These are phyloP conservation scores for Echiichthys vipera DNA, from an alignment of 2,797 vertebrate species.

Conservation along the genomic window DNA sequence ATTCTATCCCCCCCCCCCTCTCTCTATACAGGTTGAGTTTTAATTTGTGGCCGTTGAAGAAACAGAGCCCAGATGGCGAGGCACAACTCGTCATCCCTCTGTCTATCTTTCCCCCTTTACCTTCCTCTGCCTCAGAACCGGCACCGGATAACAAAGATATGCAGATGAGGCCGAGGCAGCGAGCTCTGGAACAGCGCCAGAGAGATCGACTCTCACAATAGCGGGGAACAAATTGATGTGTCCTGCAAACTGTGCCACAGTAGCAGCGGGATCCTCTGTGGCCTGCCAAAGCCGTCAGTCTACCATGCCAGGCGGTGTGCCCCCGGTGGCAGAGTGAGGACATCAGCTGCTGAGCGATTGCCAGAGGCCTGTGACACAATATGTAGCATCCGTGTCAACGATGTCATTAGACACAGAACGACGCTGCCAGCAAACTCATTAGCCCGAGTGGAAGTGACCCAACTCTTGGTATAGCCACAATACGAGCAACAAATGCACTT, in stretches of 20 bases:
- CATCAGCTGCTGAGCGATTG: slow-evolving; percentile 87
- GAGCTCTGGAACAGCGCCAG: slow-evolving; percentile 91
- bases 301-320: slow-evolving; percentile 58
- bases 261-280: slow-evolving; percentile 87
- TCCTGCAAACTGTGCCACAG: slow-evolving; percentile 89
- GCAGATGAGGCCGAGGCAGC: slow-evolving; percentile 89
- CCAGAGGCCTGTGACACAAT: slow-evolving; percentile 73
- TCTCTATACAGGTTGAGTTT: slow-evolving; percentile 96
- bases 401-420: slow-evolving; percentile 70
- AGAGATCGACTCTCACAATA: slow-evolving; percentile 91
- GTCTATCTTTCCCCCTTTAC: slow-evolving; percentile 59
- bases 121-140: slow-evolving; percentile 81
- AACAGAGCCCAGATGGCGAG: slow-evolving; percentile 94
- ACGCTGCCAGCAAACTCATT: slow-evolving; percentile 78
- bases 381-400: slow-evolving; percentile 77
- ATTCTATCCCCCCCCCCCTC: slow-evolving; percentile 73
- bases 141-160: slow-evolving; percentile 97
- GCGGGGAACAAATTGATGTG: slow-evolving; percentile 94
- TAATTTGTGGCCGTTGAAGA: slow-evolving; percentile 95
- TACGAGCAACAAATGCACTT: slow-evolving; percentile 59
- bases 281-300: slow-evolving; percentile 87
- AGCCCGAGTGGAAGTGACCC: slow-evolving; percentile 69
- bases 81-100: slow-evolving; percentile 65
- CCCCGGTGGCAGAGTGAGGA: slow-evolving; percentile 65
- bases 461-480: slow-evolving; percentile 47